These are phyloP conservation scores for Oxygymnocypris stewartii DNA, from an alignment of 2,113 vertebrate species.

Conservation along the genomic window DNA sequence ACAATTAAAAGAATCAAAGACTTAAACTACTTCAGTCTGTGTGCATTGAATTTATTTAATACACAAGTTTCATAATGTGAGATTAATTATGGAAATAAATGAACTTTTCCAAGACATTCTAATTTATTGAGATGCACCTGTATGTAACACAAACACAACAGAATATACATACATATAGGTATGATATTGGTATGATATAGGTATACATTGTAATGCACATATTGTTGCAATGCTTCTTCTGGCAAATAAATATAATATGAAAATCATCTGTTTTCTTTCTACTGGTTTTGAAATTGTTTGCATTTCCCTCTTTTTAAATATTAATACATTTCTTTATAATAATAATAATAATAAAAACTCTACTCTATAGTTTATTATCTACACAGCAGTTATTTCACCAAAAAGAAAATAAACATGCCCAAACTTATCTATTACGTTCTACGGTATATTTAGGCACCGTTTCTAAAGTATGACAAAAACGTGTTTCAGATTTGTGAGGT, in stretches of 20 bases:
- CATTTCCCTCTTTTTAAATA: background rate
- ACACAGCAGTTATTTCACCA: background rate
- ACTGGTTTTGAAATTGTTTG: background rate
- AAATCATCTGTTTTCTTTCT: background rate
- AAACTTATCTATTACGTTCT: background rate
- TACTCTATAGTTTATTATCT: background rate
- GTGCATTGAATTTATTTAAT: too few species aligned
- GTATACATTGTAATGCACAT: background rate
- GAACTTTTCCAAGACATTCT: too few species aligned
- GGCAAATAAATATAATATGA: too few species aligned
- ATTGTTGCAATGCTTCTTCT: too few species aligned
- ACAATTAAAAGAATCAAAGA: too few species aligned
- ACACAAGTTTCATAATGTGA: too few species aligned
- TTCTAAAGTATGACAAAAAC: background rate
- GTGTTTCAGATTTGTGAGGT: background rate
- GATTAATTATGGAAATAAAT: too few species aligned
- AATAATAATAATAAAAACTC: background rate
- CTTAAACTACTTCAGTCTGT: too few species aligned
- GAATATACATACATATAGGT: too few species aligned
- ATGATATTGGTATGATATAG: too few species aligned
- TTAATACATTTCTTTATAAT: background rate
- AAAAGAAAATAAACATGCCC: background rate
- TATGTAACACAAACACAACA: too few species aligned
- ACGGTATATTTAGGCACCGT: background rate
- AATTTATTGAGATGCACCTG: too few species aligned